These are phyloP conservation scores for Chaenogobius annularis DNA, from an alignment of 2,113 vertebrate species.

Conservation along the genomic window DNA sequence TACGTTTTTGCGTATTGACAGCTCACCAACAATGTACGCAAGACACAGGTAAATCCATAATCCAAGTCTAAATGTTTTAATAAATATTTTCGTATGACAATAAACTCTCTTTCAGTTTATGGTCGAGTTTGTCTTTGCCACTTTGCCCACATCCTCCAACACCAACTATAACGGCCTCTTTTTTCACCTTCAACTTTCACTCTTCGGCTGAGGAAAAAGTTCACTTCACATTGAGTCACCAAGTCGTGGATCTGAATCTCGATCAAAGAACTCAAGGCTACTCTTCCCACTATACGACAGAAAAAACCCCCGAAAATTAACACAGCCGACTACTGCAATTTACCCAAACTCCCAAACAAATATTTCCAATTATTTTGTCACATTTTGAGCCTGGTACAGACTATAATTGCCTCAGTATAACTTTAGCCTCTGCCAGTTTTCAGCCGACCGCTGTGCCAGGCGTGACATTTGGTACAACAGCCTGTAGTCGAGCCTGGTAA, in stretches of 20 bases:
- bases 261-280: conserved; percentile 30
- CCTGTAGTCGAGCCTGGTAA: conserved; percentile 56
- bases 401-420: conserved; percentile 29
- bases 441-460: conserved; percentile 34
- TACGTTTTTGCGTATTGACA: too few species aligned
- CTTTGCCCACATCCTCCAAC: neutral
- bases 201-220: conserved; percentile 34
- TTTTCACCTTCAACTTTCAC: conserved; percentile 55
- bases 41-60: too few species aligned
- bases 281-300: neutral
- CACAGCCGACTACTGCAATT: neutral
- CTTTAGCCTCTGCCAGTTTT: conserved; percentile 13
- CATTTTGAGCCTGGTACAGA: neutral
- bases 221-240: conserved; percentile 10
- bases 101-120: neutral
- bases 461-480: conserved; percentile 66
- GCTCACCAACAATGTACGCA: too few species aligned
- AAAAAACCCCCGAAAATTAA: neutral
- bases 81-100: neutral
- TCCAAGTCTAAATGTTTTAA: neutral
- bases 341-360: neutral
- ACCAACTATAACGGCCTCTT: neutral
- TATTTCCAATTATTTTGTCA: neutral
- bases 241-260: conserved; percentile 26
- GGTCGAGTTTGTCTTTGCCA: neutral